These are phyloP conservation scores for Oscheius sp. DNA, from an alignment of 2,888 invertebrate genomes.

Conservation along the genomic window DNA sequence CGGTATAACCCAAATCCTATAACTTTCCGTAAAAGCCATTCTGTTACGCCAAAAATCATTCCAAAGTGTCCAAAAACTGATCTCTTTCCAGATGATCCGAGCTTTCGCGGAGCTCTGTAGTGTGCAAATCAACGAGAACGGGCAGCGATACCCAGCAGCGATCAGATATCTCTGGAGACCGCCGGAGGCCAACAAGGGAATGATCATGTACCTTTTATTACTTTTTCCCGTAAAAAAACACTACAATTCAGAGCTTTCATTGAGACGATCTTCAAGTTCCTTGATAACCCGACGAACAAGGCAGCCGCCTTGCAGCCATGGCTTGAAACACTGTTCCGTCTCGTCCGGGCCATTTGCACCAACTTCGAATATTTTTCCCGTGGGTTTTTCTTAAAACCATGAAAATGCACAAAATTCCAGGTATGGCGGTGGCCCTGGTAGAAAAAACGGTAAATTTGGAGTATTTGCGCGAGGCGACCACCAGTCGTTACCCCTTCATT, in stretches of 20 bases:
- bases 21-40: too few relatives aligned
- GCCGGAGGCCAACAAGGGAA: slow-evolving; percentile 26
- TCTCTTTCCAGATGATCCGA: slow-evolving; percentile 5
- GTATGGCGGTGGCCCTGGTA: slow-evolving; percentile 46
- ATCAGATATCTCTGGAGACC: slow-evolving; percentile 39
- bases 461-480: slow-evolving; percentile 41
- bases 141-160: slow-evolving; percentile 26
- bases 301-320: slow-evolving; percentile 10
- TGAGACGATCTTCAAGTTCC: slow-evolving; percentile 38
- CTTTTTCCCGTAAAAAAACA: not conserved
- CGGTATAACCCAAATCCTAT: too few relatives aligned
- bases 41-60: too few relatives aligned
- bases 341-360: slow-evolving; percentile 35
- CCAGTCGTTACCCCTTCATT: slow-evolving; percentile 57
- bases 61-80: too few relatives aligned
- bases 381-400: slow-evolving; percentile 20
- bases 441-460: slow-evolving; percentile 44
- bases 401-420: slow-evolving; percentile 21
- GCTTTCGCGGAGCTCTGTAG: slow-evolving; percentile 8
- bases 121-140: slow-evolving; percentile 5
- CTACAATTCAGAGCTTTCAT: slow-evolving; percentile 31
- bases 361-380: slow-evolving; percentile 34
- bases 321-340: slow-evolving; percentile 32
- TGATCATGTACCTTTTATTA: slow-evolving; percentile 22
- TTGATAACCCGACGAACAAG: slow-evolving; percentile 42